A percentile compares a stretch with the other conserved stretches of the same genome.
phyloP scores from a whole-genome alignment of 2,888 invertebrate genomes.

The Coleophora deauratella region DNA sequence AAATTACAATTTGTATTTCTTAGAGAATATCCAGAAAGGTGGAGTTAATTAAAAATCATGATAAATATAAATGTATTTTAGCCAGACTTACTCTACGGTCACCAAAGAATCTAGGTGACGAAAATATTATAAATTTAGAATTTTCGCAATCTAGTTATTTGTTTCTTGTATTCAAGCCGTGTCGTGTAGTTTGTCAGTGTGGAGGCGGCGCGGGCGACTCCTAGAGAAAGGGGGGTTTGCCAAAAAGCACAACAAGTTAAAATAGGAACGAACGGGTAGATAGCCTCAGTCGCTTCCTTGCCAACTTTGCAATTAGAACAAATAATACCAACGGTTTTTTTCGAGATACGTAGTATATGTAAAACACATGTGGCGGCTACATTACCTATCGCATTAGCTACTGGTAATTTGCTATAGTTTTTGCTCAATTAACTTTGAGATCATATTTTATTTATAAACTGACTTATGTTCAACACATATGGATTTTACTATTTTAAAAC shows the following conservation, averaged over 20 bases:
- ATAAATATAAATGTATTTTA: no score
- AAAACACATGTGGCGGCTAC: no score
- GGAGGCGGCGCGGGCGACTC: constrained; percentile 69
- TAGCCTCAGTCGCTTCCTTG: constrained; percentile 58
- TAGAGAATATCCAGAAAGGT: no score
- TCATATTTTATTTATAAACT: not conserved
- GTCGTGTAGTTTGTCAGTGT: constrained; percentile 62
- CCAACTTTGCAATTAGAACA: constrained; percentile 69
- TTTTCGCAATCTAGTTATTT: constrained; percentile 38
- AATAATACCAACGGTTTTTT: constrained; percentile 29
- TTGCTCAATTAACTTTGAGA: no score
- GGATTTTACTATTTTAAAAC: no score
- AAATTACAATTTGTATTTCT: no score
- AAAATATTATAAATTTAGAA: constrained; percentile 41
- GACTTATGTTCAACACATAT: no score
- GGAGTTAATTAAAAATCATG: no score
- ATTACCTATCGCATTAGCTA: constrained; percentile 23
- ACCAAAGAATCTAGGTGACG: constrained; percentile 17
- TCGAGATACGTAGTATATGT: no score
- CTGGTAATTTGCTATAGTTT: no score
- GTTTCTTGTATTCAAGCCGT: constrained; percentile 47
- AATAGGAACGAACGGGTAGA: constrained; percentile 52
- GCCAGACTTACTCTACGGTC: no score
- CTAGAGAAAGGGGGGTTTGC: constrained; percentile 49
- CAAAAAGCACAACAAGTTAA: constrained; percentile 54